Evolutionary conservation across 2,113 vertebrate genomes (phyloP), one percentile per base, ranked within the genome.

Genomic region (Nyctibius bracteatus): DNA sequence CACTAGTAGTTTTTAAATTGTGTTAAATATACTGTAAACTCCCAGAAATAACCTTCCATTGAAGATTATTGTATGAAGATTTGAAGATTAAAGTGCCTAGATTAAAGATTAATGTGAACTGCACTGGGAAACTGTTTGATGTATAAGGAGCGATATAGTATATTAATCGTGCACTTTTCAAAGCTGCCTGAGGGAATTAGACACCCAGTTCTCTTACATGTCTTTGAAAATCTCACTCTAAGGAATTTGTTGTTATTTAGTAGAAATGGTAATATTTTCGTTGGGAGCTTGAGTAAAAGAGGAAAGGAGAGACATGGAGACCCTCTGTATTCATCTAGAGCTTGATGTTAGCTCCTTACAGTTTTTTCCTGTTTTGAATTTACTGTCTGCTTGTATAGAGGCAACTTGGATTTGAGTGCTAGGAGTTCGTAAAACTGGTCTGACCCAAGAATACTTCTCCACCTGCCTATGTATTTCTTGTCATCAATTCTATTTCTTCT

Each of bases 41-140:
- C 72, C 72, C 54, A 92, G 72, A 84, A 96, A 95, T 73, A 95
- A 68, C 68, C 68, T 92, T 95, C 93, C 82, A 68, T 92, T 94
- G 68, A 79, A 91, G 92, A 97, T 93, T 78, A 92, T 78, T 90
- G 43, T 81, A 83, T 88, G 92, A 96, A 92, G 63, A 96, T 95
- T 71, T 92, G 88, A 96, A 97, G 90, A 96, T 96, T 93, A 93
- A 95, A 93, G 92, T 86, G 82, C 92, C 94, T 88, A 92, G 94
- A 96, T 97, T 94, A 97, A 96, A 97, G 94, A 97, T 95, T 92
- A 95, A 96, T 95, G 75, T 91, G 83, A 95, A 95, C 65, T 67
- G 52, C 68, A 59, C 80, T 86, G 86, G 83, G 86, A 96, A 92
- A 89, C 81, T 88, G 86, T 94, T 97, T 96, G 96, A 93, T 93